Percentiles rank a stretch among this genome's conserved stretches.
These are phyloP conservation scores for Philaethria dido DNA, from an alignment of 2,888 invertebrate genomes.

Conservation along the genomic window DNA sequence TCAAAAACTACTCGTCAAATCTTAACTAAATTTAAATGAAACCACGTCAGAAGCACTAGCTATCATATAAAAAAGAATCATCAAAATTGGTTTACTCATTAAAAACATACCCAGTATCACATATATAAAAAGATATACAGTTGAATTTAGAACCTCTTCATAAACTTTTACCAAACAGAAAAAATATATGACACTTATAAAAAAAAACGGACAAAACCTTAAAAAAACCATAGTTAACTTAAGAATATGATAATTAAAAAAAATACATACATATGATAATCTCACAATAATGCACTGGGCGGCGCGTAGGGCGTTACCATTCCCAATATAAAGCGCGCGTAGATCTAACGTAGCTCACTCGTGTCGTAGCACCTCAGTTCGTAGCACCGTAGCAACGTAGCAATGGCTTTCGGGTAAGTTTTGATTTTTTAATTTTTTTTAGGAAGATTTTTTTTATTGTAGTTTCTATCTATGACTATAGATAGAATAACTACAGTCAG, in stretches of 20 bases:
- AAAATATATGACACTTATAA: too few species aligned
- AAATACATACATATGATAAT: not conserved
- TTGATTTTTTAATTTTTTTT: constrained; percentile 21
- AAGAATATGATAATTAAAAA: not conserved
- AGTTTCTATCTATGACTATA: too few species aligned
- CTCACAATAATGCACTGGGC: constrained; percentile 54
- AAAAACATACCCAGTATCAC: too few species aligned
- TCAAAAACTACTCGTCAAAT: too few species aligned
- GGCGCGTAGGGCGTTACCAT: constrained; percentile 55
- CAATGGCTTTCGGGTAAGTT: constrained; percentile 61
- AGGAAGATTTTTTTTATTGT: constrained; percentile 21
- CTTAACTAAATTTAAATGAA: too few species aligned
- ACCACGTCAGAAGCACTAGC: too few species aligned
- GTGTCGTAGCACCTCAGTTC: constrained; percentile 47
- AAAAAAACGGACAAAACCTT: not conserved
- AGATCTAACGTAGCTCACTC: constrained; percentile 55
- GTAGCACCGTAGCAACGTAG: constrained; percentile 48
- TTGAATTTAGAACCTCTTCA: too few species aligned
- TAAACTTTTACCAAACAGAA: too few species aligned
- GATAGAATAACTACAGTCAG: too few species aligned
- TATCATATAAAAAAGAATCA: too few species aligned
- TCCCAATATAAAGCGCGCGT: constrained; percentile 64
- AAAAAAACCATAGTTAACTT: not conserved
- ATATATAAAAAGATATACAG: too few species aligned
- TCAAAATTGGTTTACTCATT: too few species aligned